Evolutionary conservation across 2,888 invertebrate genomes (phyloP), one percentile per base, ranked within the genome.

Genomic region (Limnephilus marmoratus): DNA sequence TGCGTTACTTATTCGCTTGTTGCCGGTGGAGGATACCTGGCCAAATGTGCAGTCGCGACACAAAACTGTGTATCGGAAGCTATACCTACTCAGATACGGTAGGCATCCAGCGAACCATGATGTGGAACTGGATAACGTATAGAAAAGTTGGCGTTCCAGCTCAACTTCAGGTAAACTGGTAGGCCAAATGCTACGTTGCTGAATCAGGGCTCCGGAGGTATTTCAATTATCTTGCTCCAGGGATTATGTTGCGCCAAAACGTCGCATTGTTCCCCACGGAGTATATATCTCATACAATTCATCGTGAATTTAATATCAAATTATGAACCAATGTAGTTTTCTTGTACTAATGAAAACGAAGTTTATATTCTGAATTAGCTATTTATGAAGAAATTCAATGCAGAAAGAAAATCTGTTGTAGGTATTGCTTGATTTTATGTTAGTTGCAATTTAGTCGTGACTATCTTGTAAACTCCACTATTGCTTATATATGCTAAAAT

Each of bases 21-120:
- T 85, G 68, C 24, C 68, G 68, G 80, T 82, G 24, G 31, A 18
- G 31, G 41, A 85, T 29, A 83, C 85, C 53, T 34, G 68, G 37
- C 85, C 86, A 90, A 91, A 91, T 89, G 89, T 91, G 91, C 91
- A 83, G 37, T 68, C 80, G 90, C 89, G 89, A 68, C 91, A 83
- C 37, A 83, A 91, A 91, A 83, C 80, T 82, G 90, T 82, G 68
- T 82, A 90, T 90, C 31, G 53, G 87, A 29, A 83, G 53, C 13
- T 83, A 37, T 81, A 80, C 49, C 49, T 49, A 49, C 15, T 85
- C 31, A 29, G 87, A 86, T 85, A 49, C 29, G 37, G 81, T 80
- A 45, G 90, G 91, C 83, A 85, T 49, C 90, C 85, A 82, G 91
- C 91, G 82, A 81, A 91, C 91, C 91, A 90, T 89, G 91, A 68